Base-by-base conservation (phyloP, 2,888 invertebrate species). In the Drosophila longiperda region DNA sequence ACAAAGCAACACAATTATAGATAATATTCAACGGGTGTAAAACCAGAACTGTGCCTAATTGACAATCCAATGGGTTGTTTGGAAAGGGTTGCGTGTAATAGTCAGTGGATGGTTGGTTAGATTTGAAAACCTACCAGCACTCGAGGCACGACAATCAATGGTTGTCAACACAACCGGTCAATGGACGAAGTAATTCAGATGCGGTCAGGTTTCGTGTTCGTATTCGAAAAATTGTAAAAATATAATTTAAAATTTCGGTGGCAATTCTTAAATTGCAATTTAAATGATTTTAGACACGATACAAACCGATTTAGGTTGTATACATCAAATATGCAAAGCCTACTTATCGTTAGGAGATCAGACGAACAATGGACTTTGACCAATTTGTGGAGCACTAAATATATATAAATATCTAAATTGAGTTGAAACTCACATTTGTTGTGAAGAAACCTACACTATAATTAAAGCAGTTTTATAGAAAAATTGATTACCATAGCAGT, bases 61-160 rank as follows among this genome's bases (percentile, higher is more conserved):
- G 49, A 26, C 61, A 57, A 29, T 49, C 2, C 17, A 15, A 5
- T 48, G n/a, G n/a, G n/a, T n/a, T n/a, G n/a, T n/a, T n/a, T 40
- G 12, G 48, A 45, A 23, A 32, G 15, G 8, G 15, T 11, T 33
- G 52, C 5, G 45, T 20, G 34, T 34, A 29, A 29, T 6, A 29
- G 5, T 29, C 5, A 26, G 34, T 40, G 34, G n/a, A 11, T 34
- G 57, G 26, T 15, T 53, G 36, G 34, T 12, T 53, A 53, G 34
- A 20, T 36, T 52, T 29, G 66, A 73, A 69, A 73, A 48, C 78
- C 54, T 73, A 78, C 68, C 78, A 78, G 61, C 57, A 49, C 60
- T 32, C 32, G n/a, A n/a, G n/a, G n/a, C n/a, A 26, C 40, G 15
- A 20, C 65, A 76, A 78, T 81, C 74, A 77, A 78, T 81, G 77